Percentiles rank a stretch among this genome's conserved stretches.
These are phyloP conservation scores for Margarornis squamiger DNA, from an alignment of 2,797 vertebrate species.

Conservation along the genomic window DNA sequence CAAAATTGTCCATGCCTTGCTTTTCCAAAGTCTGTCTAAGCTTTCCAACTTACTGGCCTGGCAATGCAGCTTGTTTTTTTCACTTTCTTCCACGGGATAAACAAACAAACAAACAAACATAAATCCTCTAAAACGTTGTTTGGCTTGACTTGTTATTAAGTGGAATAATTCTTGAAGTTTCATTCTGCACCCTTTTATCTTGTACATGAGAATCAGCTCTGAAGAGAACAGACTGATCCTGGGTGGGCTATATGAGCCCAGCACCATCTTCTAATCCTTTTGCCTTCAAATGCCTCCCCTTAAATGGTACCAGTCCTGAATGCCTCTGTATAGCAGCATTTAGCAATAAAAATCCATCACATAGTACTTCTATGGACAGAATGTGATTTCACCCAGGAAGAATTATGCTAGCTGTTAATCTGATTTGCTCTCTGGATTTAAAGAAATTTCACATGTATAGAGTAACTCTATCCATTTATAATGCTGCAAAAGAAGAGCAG, in stretches of 20 bases:
- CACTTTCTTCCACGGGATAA: not conserved
- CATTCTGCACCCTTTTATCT: not conserved
- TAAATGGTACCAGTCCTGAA: not conserved
- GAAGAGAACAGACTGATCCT: not conserved
- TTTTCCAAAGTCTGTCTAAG: not conserved
- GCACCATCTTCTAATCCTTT: not conserved
- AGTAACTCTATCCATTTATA: constrained; percentile 31
- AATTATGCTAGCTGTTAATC: constrained; percentile 36
- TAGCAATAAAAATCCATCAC: constrained; percentile 48
- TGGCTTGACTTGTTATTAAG: not conserved
- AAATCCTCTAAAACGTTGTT: not conserved
- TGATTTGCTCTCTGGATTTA: constrained; percentile 55
- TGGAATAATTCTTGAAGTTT: constrained; percentile 2
- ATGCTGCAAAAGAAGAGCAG: not conserved
- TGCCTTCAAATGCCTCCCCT: not conserved
- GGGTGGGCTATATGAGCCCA: not conserved
- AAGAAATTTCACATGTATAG: constrained; percentile 31
- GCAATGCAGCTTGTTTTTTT: not conserved
- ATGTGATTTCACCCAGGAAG: constrained; percentile 26
- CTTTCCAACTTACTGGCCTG: not conserved
- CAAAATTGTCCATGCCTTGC: not conserved
- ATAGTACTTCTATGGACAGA: constrained; percentile 1
- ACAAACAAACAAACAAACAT: not conserved
- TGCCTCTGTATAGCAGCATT: not conserved
- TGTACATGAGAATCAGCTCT: not conserved